Evolutionary conservation across 2,797 vertebrate species (phyloP).

Genomic region (Poecile montanus): DNA sequence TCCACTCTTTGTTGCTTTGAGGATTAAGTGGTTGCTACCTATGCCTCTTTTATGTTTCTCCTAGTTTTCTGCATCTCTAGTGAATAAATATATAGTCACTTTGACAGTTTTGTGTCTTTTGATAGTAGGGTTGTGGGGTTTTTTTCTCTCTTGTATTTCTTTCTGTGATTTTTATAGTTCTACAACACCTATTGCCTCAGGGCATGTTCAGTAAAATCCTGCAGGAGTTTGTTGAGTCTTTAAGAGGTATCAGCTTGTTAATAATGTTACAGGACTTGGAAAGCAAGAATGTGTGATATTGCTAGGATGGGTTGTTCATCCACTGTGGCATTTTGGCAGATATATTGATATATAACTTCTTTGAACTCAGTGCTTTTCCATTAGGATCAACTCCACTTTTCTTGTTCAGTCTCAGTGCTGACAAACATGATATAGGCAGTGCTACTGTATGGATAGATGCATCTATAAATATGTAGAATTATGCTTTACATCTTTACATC

Average conservation of each 20-base stretch:
- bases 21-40: not conserved
- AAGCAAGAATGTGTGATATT: not conserved
- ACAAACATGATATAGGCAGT: not conserved
- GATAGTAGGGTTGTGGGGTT: not conserved
- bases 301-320: not conserved
- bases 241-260: conserved; percentile 9
- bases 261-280: not conserved
- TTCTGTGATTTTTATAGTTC: conserved; percentile 14
- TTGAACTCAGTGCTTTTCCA: not conserved
- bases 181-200: conserved; percentile 10
- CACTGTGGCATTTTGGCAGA: not conserved
- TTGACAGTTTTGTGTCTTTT: not conserved
- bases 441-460: too few relatives aligned
- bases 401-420: not conserved
- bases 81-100: not conserved
- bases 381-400: not conserved
- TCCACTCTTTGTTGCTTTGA: not conserved
- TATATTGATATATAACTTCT: not conserved
- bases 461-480: not conserved
- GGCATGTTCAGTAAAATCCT: conserved; percentile 16
- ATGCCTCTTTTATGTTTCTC: not conserved
- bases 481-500: not conserved
- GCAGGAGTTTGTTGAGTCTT: not conserved
- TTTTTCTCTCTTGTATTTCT: not conserved
- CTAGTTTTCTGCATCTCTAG: not conserved